These are phyloP conservation scores for Aplysina aerophoba DNA, from an alignment of 37 sponge, comb jelly and placozoan species.

Conservation along the genomic window DNA sequence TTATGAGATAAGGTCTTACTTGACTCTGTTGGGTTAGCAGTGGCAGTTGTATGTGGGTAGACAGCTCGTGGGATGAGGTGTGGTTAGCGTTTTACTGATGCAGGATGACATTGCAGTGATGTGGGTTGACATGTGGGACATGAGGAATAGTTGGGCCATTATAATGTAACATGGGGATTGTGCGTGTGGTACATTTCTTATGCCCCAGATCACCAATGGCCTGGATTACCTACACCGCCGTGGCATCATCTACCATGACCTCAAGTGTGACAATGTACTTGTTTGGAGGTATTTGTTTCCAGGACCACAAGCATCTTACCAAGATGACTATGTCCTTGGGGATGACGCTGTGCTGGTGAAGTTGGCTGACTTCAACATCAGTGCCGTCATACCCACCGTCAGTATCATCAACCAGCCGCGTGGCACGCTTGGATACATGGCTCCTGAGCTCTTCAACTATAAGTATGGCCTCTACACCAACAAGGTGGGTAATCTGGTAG, in stretches of 20 bases:
- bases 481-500: background rate
- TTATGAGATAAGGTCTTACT: too few species aligned
- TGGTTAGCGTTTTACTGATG: too few species aligned
- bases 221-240: slow-evolving; percentile 64
- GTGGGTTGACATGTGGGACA: too few species aligned
- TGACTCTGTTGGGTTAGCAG: too few species aligned
- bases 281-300: slow-evolving; percentile 71
- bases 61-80: too few species aligned
- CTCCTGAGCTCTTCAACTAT: slow-evolving; percentile 85
- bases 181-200: background rate
- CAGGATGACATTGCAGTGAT: too few species aligned
- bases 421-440: slow-evolving; percentile 89
- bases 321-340: background rate
- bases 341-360: slow-evolving; percentile 59
- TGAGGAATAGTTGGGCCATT: too few species aligned
- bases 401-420: slow-evolving; percentile 28
- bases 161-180: background rate
- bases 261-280: slow-evolving; percentile 83
- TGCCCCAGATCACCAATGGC: slow-evolving; percentile 25
- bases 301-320: background rate
- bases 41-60: too few species aligned
- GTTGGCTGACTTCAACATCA: slow-evolving; percentile 86
- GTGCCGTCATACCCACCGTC: slow-evolving; percentile 42
- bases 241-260: slow-evolving; percentile 81
- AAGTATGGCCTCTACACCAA: slow-evolving; percentile 44